A percentile compares a stretch with the other conserved stretches of the same genome.
phyloP scores from a whole-genome alignment of 2,113 vertebrate genomes.

The Numenius arquata region DNA sequence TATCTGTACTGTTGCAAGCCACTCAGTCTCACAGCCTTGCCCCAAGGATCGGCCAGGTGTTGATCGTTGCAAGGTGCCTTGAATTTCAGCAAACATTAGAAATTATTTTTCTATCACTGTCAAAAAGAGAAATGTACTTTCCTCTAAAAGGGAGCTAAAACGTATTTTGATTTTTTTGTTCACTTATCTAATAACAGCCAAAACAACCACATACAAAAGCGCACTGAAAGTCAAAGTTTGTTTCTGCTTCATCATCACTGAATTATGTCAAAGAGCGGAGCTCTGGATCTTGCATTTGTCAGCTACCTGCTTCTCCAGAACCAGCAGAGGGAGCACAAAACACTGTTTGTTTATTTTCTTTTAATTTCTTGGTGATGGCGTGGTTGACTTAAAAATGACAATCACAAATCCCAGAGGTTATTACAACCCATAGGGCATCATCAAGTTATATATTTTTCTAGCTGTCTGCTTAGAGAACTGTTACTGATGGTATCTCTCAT shows the following conservation, averaged over 20 bases:
- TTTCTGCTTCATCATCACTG: neutral
- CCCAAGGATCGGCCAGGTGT: accelerated
- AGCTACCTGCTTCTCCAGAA: neutral
- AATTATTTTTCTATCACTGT: neutral
- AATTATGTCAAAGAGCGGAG: neutral
- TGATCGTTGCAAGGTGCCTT: neutral
- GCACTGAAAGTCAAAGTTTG: neutral
- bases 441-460: neutral
- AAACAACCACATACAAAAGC: neutral
- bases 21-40: neutral
- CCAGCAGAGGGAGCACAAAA: conserved; percentile 63
- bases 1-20: neutral
- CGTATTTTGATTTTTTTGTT: neutral
- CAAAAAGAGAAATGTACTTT: neutral
- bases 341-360: neutral
- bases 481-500: neutral
- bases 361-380: neutral
- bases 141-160: neutral
- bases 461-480: neutral
- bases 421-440: neutral
- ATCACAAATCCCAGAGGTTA: neutral
- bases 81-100: neutral
- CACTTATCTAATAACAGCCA: neutral
- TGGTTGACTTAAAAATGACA: neutral
- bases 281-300: neutral